A percentile compares a stretch with the other conserved stretches of the same genome.
Conservation (phyloP, 2,888 invertebrate species). For the Diogma glabrata region DNA sequence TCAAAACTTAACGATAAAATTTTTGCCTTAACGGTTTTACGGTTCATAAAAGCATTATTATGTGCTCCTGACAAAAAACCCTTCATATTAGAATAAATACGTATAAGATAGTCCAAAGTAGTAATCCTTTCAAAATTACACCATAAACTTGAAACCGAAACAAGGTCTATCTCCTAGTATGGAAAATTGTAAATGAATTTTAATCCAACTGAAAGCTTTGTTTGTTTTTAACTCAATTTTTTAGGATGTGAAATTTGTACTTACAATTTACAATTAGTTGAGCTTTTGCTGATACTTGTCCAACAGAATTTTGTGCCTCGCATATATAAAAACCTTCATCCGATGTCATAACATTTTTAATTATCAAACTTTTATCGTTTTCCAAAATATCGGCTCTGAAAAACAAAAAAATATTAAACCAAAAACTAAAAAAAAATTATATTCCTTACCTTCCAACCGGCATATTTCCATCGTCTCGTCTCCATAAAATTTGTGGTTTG, state of each 20-base stretch:
- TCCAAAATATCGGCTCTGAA: slow-evolving; percentile 53
- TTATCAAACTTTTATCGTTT: slow-evolving; percentile 63
- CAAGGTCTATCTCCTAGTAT: no score
- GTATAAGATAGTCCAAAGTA: no score
- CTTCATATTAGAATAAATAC: no score
- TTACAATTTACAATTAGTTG: slow-evolving; percentile 83
- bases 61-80: no score
- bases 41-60: no score
- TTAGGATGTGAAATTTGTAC: neutral
- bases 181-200: no score
- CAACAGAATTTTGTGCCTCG: slow-evolving; percentile 82
- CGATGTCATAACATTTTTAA: slow-evolving; percentile 66
- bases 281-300: slow-evolving; percentile 72
- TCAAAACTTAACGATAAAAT: no score
- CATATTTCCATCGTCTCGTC: slow-evolving; percentile 75
- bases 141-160: no score
- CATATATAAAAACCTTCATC: slow-evolving; percentile 87
- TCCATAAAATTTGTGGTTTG: slow-evolving; percentile 78
- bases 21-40: no score
- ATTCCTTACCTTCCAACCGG: slow-evolving; percentile 52
- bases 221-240: no score
- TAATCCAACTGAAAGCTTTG: no score
- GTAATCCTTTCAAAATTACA: no score
- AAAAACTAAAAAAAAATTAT: neutral
- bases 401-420: neutral